phyloP scores from a whole-genome alignment of 2,113 vertebrate genomes.

The Malurus elegans region DNA sequence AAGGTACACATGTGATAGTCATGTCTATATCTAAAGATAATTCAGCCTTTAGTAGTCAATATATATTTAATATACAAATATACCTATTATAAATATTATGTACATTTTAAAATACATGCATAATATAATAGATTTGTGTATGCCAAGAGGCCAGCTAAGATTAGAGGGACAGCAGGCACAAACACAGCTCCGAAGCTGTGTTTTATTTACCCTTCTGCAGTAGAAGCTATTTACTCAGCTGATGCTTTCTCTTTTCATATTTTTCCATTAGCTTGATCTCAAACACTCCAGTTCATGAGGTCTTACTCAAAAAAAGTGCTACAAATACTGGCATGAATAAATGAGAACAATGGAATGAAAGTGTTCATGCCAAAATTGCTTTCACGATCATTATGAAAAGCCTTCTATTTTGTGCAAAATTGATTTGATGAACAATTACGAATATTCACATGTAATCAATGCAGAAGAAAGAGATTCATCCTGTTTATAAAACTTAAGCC shows the following conservation, averaged over 20 bases:
- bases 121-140: background rate
- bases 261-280: background rate
- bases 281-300: background rate
- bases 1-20: background rate
- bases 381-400: background rate
- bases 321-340: background rate
- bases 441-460: conserved; percentile 6
- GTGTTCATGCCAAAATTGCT: background rate
- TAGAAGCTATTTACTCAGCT: background rate
- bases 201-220: background rate
- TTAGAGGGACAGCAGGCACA: background rate
- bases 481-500: background rate
- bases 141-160: background rate
- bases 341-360: background rate
- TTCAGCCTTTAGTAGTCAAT: background rate
- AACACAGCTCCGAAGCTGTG: background rate
- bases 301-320: background rate
- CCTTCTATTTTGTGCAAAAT: background rate
- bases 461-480: background rate
- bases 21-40: background rate
- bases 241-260: background rate
- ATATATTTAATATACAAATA: background rate
- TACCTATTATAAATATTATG: background rate
- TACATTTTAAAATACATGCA: background rate
- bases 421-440: conserved; percentile 15